phyloP scores from a whole-genome alignment of 2,113 vertebrate species.

The Tetraodon nigroviridis region DNA sequence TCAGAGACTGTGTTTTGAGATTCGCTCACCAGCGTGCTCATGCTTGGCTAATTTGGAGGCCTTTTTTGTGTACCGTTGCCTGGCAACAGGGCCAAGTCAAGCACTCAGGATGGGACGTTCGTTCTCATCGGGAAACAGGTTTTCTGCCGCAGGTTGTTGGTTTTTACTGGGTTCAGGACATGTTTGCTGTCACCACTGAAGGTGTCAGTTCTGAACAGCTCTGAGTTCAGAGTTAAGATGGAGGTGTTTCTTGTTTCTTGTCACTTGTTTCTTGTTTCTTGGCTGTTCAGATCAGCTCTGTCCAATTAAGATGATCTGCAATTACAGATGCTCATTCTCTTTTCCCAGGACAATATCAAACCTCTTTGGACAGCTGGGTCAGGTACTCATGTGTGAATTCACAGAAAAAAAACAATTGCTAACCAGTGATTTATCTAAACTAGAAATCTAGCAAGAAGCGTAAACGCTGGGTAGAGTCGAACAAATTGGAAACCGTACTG shows the following conservation, averaged over 20 bases:
- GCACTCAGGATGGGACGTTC: constrained; percentile 41
- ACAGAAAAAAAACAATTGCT: too few species aligned
- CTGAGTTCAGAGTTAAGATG: too few species aligned
- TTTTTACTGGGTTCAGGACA: constrained; percentile 18
- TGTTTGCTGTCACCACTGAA: background rate
- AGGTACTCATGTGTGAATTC: background rate
- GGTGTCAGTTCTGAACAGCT: background rate
- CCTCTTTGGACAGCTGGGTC: constrained; percentile 12
- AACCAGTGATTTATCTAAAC: too few species aligned
- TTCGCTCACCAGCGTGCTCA: constrained; percentile 46
- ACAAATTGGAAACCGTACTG: background rate
- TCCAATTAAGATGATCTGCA: constrained; percentile 43
- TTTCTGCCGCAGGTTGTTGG: constrained; percentile 21
- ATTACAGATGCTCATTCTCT: constrained; percentile 21
- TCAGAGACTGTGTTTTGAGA: constrained; percentile 31
- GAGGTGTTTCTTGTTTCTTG: background rate
- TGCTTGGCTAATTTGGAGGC: constrained; percentile 49
- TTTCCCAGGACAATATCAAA: constrained; percentile 4
- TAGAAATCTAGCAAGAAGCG: too few species aligned
- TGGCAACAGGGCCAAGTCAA: constrained; percentile 48
- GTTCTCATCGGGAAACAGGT: constrained; percentile 38
- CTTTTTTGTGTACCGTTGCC: constrained; percentile 46
- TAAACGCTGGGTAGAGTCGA: background rate
- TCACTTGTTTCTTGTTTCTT: too few species aligned
- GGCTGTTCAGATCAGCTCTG: constrained; percentile 34